Conservation (phyloP, 1,140 invertebrate species). For the Linepithema humile region DNA sequence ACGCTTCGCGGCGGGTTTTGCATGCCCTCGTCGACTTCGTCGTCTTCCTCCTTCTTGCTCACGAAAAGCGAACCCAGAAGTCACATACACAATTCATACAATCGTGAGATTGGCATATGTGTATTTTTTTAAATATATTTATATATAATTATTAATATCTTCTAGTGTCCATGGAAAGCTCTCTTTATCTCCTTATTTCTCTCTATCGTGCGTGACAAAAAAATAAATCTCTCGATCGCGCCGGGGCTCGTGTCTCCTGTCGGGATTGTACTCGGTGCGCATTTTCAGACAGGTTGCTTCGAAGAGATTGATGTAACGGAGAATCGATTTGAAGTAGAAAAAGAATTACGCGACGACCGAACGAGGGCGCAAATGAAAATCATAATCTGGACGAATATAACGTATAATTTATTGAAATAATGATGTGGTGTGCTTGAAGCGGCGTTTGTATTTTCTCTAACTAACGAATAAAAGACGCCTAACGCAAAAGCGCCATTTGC, state of each 20-base stretch:
- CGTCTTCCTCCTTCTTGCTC: not conserved
- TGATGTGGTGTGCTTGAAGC: too few species aligned
- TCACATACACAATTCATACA: constrained; percentile 27
- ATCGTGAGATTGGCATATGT: constrained; percentile 20
- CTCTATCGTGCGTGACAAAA: constrained; percentile 72
- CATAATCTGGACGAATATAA: not conserved
- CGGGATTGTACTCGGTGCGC: not conserved
- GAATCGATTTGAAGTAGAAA: not conserved
- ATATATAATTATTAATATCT: constrained; percentile 59
- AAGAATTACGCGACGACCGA: not conserved
- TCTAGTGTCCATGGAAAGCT: constrained; percentile 65
- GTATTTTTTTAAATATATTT: too few species aligned
- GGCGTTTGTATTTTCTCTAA: constrained; percentile 6
- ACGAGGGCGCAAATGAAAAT: not conserved
- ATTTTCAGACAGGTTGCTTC: not conserved
- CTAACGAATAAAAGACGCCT: constrained; percentile 20
- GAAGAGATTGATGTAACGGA: not conserved
- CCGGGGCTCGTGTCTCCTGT: not conserved
- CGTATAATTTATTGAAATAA: not conserved
- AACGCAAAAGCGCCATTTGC: constrained; percentile 19
- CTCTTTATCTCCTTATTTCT: constrained; percentile 51
- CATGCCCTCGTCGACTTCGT: not conserved
- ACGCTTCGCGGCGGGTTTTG: not conserved
- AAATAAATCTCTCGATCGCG: constrained; percentile 74
- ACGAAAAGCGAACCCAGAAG: constrained; percentile 57